phyloP scores from a whole-genome alignment of 1,140 invertebrate species.

The Nasonia giraulti region DNA sequence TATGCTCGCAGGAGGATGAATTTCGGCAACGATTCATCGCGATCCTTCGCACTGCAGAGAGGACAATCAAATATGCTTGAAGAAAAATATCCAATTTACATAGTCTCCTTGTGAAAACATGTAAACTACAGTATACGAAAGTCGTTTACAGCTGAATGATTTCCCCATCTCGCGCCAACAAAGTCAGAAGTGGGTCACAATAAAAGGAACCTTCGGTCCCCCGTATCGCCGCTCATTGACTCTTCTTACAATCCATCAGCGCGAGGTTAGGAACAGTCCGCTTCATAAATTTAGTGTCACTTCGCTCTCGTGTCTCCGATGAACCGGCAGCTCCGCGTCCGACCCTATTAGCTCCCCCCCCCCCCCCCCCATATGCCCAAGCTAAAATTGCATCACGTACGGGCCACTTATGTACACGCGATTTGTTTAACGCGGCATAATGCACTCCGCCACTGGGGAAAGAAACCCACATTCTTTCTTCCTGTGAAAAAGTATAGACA shows the following conservation, averaged over 20 bases:
- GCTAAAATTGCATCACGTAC: constrained; percentile 1
- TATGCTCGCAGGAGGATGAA: neutral
- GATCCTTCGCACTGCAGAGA: no score
- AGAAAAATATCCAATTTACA: no score
- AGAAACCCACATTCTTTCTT: neutral
- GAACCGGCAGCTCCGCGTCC: neutral
- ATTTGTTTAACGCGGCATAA: constrained; percentile 11
- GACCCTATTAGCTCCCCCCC: neutral
- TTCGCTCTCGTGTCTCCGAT: neutral
- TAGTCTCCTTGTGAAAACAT: no score
- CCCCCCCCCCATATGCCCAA: neutral
- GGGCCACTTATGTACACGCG: neutral
- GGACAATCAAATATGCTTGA: no score
- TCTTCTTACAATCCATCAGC: constrained; percentile 10
- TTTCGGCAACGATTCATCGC: no score
- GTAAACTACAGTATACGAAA: no score
- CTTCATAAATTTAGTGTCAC: constrained; percentile 12
- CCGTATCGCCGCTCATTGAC: neutral
- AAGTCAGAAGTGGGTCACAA: neutral
- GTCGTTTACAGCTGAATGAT: no score
- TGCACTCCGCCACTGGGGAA: neutral
- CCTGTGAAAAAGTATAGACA: neutral
- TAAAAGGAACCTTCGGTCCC: neutral
- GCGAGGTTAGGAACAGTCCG: neutral
- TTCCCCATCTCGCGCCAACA: no score